Conservation (phyloP, 2,113 vertebrate species). For the Callochromis pleurospilus region DNA sequence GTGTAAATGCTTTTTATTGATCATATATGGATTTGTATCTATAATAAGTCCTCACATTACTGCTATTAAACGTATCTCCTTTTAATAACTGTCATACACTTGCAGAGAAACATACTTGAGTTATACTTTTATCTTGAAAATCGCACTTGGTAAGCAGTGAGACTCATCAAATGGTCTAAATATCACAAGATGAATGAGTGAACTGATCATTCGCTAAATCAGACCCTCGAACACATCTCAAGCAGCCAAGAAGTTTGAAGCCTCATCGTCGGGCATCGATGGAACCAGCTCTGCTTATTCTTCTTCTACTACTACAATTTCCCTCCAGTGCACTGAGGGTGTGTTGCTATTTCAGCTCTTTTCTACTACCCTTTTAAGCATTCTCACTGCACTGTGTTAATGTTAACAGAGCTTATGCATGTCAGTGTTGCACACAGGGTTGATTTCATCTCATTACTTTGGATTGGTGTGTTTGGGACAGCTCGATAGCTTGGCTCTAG, state of each 20-base stretch:
- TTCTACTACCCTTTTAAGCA: not conserved
- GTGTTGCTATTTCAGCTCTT: constrained; percentile 9
- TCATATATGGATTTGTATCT: not conserved
- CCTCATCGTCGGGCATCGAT: not conserved
- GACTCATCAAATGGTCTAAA: not conserved
- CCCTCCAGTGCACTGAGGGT: constrained; percentile 23
- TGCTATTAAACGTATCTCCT: not conserved
- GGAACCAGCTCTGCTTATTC: not conserved
- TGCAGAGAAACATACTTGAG: not conserved
- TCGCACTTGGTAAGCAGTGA: not conserved
- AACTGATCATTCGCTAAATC: not conserved
- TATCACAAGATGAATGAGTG: not conserved
- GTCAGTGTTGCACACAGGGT: constrained; percentile 37
- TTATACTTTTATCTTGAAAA: not conserved
- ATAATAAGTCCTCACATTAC: not conserved
- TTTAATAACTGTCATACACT: not conserved
- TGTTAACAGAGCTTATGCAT: constrained; percentile 40
- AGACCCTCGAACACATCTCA: not conserved
- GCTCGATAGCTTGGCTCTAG: constrained; percentile 21
- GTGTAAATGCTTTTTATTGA: not conserved
- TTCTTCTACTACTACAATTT: not conserved
- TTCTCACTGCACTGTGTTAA: not conserved
- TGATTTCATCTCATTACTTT: constrained; percentile 20
- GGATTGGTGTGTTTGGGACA: not conserved
- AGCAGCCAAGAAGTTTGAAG: not conserved